Conservation (phyloP, 2,888 invertebrate species). For the Ornithoptera priamus region DNA sequence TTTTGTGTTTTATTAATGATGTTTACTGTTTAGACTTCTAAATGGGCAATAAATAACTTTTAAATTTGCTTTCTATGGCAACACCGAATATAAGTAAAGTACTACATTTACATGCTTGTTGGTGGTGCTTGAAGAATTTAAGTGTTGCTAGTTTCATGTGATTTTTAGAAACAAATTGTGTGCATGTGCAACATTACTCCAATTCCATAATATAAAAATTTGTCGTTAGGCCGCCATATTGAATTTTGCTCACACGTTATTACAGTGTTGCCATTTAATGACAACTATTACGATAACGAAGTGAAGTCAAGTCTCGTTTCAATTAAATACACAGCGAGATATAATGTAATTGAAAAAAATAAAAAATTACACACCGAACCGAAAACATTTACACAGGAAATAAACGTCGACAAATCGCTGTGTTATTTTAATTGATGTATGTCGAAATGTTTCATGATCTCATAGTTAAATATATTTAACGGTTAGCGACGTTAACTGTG, state of each 20-base stretch:
- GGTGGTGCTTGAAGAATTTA: background rate
- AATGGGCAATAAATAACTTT: background rate
- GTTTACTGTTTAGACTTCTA: background rate
- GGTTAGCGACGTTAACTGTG: conserved; percentile 22
- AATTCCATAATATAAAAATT: background rate
- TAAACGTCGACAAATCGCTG: background rate
- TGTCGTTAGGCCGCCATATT: conserved; percentile 57
- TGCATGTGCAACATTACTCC: conserved; percentile 29
- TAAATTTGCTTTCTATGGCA: background rate
- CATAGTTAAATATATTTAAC: conserved; percentile 39
- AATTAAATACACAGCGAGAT: too few species aligned
- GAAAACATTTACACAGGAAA: background rate
- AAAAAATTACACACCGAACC: conserved; percentile 2
- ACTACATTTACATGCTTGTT: background rate
- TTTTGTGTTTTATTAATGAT: background rate
- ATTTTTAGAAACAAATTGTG: background rate
- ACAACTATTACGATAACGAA: conserved; percentile 4
- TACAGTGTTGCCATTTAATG: conserved; percentile 51
- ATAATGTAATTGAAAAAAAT: too few species aligned
- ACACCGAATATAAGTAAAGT: background rate
- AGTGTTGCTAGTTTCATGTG: background rate
- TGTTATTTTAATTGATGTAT: conserved; percentile 9
- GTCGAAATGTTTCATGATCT: conserved; percentile 35
- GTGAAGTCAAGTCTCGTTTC: too few species aligned
- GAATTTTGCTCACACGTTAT: conserved; percentile 39